Conservation (phyloP, 2,797 vertebrate genomes). For the Eupleurogrammus muticus region DNA sequence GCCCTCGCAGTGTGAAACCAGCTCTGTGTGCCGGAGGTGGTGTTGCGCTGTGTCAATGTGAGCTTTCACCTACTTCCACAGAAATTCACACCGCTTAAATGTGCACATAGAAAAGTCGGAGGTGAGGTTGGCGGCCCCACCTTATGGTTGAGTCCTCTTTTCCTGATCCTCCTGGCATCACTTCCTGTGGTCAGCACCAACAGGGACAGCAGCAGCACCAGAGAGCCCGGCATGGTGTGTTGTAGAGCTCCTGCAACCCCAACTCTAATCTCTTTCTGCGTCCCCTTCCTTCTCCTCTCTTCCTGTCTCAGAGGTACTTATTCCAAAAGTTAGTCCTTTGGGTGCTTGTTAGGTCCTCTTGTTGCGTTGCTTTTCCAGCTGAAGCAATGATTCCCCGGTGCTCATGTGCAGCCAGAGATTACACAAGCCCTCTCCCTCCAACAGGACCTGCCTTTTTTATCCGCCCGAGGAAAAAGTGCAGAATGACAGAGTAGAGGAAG, state of each 20-base stretch:
- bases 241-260: conserved; percentile 29
- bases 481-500: conserved; percentile 54
- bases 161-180: conserved; percentile 78
- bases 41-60: conserved; percentile 27
- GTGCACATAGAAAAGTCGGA: conserved; percentile 16
- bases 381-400: conserved; percentile 44
- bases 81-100: not conserved
- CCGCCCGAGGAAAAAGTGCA: conserved; percentile 58
- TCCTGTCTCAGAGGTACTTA: conserved; percentile 26
- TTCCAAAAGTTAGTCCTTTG: conserved; percentile 25
- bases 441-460: conserved; percentile 67
- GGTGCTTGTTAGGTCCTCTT: conserved; percentile 23
- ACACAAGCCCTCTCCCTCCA: conserved; percentile 67
- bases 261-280: conserved; percentile 26
- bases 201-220: conserved; percentile 75
- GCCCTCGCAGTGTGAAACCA: conserved; percentile 49
- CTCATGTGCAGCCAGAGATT: conserved; percentile 70
- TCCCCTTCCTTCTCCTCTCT: conserved; percentile 25
- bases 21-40: conserved; percentile 42
- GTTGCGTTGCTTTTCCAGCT: conserved; percentile 37
- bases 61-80: conserved; percentile 52
- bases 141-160: conserved; percentile 84
- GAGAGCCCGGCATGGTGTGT: conserved; percentile 71
- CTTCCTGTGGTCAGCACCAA: conserved; percentile 75
- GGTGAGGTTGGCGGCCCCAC: conserved; percentile 63